Percentiles rank a stretch among this genome's conserved stretches.
These are phyloP conservation scores for Xiphophorus hellerii DNA, from an alignment of 2,113 vertebrate genomes.

Conservation along the genomic window DNA sequence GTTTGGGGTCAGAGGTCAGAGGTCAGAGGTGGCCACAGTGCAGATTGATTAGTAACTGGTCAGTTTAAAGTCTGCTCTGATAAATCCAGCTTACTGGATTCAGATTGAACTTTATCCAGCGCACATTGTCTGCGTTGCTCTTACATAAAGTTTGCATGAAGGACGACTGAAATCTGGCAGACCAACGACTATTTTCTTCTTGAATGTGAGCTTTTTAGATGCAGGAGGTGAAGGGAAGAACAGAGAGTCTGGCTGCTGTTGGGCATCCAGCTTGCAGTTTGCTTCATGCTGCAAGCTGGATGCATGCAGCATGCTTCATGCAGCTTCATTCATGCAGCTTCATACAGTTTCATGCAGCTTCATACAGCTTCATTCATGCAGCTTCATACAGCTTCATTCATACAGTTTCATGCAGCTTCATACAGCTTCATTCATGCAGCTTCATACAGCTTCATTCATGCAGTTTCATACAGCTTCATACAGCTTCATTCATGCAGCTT, in stretches of 20 bases:
- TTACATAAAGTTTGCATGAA: slow-evolving; percentile 73
- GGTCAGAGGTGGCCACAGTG: slow-evolving; percentile 1
- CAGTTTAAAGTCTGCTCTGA: slow-evolving; percentile 72
- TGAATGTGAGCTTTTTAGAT: slow-evolving; percentile 61
- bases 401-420: too few species aligned
- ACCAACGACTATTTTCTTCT: slow-evolving; percentile 64
- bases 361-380: too few species aligned
- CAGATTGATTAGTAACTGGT: slow-evolving; percentile 76
- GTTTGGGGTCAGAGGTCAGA: slow-evolving; percentile 33
- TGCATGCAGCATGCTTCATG: too few species aligned
- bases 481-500: too few species aligned
- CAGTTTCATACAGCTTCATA: too few species aligned
- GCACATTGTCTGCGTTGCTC: slow-evolving; percentile 39
- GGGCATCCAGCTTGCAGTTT: not conserved
- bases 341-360: too few species aligned
- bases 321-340: too few species aligned
- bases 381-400: too few species aligned
- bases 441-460: too few species aligned
- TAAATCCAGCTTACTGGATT: slow-evolving; percentile 70
- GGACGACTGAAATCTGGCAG: slow-evolving; percentile 41
- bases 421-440: too few species aligned
- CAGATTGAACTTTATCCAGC: slow-evolving; percentile 65
- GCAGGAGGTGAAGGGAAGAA: slow-evolving; percentile 38
- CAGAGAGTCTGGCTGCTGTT: slow-evolving; percentile 27
- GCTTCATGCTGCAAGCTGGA: too few species aligned